Evolutionary conservation across 2,113 vertebrate species (phyloP).

Genomic region (Gavialis gangeticus): DNA sequence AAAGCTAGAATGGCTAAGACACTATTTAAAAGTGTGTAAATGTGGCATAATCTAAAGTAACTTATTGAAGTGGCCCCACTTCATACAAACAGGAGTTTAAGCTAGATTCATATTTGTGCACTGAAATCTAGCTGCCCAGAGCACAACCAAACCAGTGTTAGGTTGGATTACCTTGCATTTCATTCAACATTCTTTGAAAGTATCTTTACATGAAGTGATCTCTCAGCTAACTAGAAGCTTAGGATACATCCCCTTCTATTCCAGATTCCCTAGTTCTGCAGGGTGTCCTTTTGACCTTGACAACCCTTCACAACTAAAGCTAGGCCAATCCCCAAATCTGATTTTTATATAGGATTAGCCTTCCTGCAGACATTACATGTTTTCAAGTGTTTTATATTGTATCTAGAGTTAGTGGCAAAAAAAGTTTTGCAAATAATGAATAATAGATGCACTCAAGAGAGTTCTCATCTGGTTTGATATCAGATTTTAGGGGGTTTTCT

Average conservation of each 20-base stretch:
- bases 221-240: too few relatives aligned
- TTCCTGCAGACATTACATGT: not conserved
- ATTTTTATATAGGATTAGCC: not conserved
- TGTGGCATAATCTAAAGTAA: not conserved
- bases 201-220: not conserved
- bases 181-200: not conserved
- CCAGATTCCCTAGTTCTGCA: not conserved
- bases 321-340: not conserved
- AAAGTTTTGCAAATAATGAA: not conserved
- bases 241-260: not conserved
- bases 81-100: not conserved
- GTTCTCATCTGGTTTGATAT: not conserved
- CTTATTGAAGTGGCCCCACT: not conserved
- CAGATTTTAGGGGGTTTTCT: not conserved
- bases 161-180: not conserved
- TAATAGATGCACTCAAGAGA: not conserved
- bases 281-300: not conserved
- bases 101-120: not conserved
- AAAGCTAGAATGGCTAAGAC: slow-evolving; percentile 8
- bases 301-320: not conserved
- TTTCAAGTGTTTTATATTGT: not conserved
- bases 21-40: not conserved
- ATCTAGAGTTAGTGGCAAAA: not conserved
- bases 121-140: not conserved
- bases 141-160: not conserved